Base-by-base conservation (phyloP, 2,113 vertebrate species). In the Sorex araneus region DNA sequence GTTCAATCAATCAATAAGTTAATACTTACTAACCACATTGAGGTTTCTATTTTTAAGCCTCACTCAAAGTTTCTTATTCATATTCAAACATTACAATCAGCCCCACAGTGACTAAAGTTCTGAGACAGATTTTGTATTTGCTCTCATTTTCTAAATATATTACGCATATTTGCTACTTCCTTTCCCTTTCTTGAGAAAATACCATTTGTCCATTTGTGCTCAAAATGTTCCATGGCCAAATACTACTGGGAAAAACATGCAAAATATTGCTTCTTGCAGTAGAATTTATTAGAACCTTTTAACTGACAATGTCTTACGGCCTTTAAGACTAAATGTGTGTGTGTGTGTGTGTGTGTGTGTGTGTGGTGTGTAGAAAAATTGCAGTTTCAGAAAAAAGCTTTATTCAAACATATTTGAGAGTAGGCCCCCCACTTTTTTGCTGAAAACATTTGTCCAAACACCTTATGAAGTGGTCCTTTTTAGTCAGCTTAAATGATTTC, bases 111-210 rank as follows among this genome's bases (percentile, higher is more conserved):
- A 85, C 6, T 71, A 19, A 75, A 47, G 3, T 80, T 85, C 57
- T 92, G 66, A 93, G 92, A 85, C 21, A 81, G 30, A 83, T 36
- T 90, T 92, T 50, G 50, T 21, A 87, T 71, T 47, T 19, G 4
- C 15, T 86, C 84, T 89, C 8, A 80, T 66, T 73, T 71, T 85
- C 28, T 71, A 69, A 64, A 64, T 60, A 18, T 90, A 43, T 57
- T 67, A 76, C 0, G 0, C 18, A 74, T 21, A 27, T 10, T 69
- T 69, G 21, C 69, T 70, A 50, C 5, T 80, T 36, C 32, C 9
- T 89, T 89, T 74, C 25, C 36, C 25, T 79, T 91, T 63, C 63
- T 84, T 84, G 80, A 73, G 40, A 84, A 71, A 79, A 27, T 21
- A 63, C 3, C 32, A 47, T 60, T 89, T 54, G 34, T 91, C 63